Percentiles rank a stretch among this genome's conserved stretches.
Evolutionary conservation across 2,888 invertebrate species (phyloP).

Genomic region (Pyralis farinalis): DNA sequence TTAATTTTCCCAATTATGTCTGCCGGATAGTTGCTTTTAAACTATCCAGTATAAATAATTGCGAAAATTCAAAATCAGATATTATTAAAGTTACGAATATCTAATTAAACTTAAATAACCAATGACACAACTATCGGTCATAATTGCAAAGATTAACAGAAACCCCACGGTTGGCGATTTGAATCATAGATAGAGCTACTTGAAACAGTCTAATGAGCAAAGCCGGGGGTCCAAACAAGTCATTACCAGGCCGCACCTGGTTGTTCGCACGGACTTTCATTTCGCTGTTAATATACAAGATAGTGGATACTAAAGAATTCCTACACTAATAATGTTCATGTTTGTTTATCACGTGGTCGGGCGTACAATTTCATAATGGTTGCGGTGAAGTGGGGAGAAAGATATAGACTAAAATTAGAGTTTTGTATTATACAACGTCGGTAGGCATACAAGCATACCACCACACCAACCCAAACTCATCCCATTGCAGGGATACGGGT

Average conservation of each 20-base stretch:
- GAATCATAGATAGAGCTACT: constrained; percentile 54
- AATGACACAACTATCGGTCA: constrained; percentile 2
- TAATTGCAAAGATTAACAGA: constrained; percentile 16
- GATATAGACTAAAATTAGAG: too few species aligned
- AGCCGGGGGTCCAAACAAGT: constrained; percentile 56
- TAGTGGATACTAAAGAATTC: constrained; percentile 57
- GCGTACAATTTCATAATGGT: background rate
- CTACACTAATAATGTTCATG: constrained; percentile 46
- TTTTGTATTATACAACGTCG: too few species aligned
- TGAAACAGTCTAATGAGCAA: constrained; percentile 64
- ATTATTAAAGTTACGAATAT: too few species aligned
- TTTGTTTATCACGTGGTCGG: constrained; percentile 10
- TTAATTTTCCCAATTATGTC: too few species aligned
- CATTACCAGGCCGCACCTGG: constrained; percentile 53
- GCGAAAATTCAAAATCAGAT: too few species aligned
- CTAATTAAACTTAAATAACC: background rate
- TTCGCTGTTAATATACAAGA: constrained; percentile 46
- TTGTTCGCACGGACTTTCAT: constrained; percentile 61
- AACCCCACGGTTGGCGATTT: constrained; percentile 36
- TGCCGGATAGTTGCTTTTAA: too few species aligned
- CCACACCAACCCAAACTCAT: too few species aligned
- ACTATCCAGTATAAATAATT: too few species aligned
- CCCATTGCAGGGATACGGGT: too few species aligned
- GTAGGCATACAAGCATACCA: too few species aligned
- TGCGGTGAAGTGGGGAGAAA: too few species aligned